Conservation (phyloP, 2,888 invertebrate genomes). For the Anarsia innoxiella region DNA sequence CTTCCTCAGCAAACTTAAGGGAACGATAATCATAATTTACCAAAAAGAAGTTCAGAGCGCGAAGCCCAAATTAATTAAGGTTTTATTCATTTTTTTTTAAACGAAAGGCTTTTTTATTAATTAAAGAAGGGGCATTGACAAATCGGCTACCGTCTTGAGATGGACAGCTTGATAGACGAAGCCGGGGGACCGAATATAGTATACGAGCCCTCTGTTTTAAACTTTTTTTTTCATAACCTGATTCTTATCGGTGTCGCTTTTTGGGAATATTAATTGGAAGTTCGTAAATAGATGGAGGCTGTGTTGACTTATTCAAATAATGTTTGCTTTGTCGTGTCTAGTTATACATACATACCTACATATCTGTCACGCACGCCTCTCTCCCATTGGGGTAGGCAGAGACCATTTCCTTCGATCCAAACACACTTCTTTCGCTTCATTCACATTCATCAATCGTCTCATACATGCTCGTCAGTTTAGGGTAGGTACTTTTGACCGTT, state of each 20-base stretch:
- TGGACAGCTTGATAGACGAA: conserved; percentile 57
- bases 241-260: conserved; percentile 12
- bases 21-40: conserved; percentile 57
- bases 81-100: conserved; percentile 61
- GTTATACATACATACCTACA: no score
- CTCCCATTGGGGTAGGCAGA: no score
- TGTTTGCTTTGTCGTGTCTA: no score
- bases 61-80: conserved; percentile 62
- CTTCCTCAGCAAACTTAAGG: conserved; percentile 38
- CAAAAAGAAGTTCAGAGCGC: conserved; percentile 41
- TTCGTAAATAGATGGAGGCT: no score
- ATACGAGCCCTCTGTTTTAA: conserved; percentile 13
- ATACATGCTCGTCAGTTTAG: no score
- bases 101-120: conserved; percentile 55
- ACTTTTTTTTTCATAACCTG: conserved; percentile 17
- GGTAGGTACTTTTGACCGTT: no score
- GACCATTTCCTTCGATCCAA: no score
- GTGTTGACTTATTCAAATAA: no score
- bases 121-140: conserved; percentile 69
- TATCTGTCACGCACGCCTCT: no score
- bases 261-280: no score
- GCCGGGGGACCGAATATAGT: conserved; percentile 27
- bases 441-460: no score
- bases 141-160: conserved; percentile 66
- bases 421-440: no score